Conservation (phyloP, 2,113 vertebrate genomes). For the Ellobius talpinus region DNA sequence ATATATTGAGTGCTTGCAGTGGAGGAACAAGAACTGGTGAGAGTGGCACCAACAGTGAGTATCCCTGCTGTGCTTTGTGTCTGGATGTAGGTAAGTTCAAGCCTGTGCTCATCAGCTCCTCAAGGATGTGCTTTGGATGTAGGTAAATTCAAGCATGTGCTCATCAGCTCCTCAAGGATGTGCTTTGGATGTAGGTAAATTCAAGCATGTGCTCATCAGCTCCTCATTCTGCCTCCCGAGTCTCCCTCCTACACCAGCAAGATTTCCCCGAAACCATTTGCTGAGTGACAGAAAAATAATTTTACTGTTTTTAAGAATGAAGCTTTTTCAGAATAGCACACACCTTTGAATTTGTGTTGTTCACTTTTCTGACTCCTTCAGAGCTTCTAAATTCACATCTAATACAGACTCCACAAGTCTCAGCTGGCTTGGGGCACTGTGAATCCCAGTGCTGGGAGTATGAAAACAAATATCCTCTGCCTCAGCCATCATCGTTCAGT, state of each 20-base stretch:
- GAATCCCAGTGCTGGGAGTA: slow-evolving; percentile 65
- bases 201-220: not conserved
- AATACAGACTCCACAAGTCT: slow-evolving; percentile 63
- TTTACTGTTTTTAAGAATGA: slow-evolving; percentile 32
- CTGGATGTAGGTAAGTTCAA: not conserved
- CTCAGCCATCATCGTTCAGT: slow-evolving; percentile 56
- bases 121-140: not conserved
- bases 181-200: not conserved
- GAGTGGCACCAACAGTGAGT: accelerated
- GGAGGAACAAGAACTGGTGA: not conserved
- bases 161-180: not conserved
- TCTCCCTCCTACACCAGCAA: not conserved
- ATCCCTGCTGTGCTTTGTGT: accelerated
- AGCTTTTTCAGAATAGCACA: not conserved
- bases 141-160: not conserved
- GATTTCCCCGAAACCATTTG: not conserved
- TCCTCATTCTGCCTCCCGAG: not conserved
- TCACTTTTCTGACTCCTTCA: not conserved
- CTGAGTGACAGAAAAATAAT: not conserved
- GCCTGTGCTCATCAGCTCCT: not conserved
- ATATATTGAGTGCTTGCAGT: not conserved
- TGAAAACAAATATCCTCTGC: slow-evolving; percentile 82
- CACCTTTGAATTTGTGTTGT: slow-evolving; percentile 10
- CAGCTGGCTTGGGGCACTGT: slow-evolving; percentile 61
- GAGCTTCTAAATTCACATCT: slow-evolving; percentile 55